Evolutionary conservation across 92 coral and sea anemone genomes (phyloP), one percentile per base, ranked within the genome.

Genomic region (Parazoanthus darwini): DNA sequence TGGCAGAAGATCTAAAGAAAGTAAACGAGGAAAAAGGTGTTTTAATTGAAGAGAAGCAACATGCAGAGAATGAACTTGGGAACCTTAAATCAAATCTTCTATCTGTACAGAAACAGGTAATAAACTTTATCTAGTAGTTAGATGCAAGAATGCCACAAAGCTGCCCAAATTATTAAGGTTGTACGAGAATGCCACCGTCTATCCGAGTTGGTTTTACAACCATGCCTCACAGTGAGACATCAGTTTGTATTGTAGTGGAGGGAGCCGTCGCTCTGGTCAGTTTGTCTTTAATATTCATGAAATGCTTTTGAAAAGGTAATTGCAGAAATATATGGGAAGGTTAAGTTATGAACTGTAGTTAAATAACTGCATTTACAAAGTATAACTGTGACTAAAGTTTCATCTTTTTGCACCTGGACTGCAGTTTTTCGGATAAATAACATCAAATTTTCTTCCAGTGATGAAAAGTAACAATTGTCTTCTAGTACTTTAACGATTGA

Each of bases 1-100:
- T 88, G n/a, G 63, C 86, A 58, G 94, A 91, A 79, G 87, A 79
- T 13, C n/a, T 46, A 18, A 51, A 25, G 20, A 79, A 79, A 79
- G 59, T 29, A n/a, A 50, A 79, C 3, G 82, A 79, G 18, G 82
- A 48, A 48, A 79, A 79, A 13, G 2, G 36, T 18, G 67, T 51
- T 79, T 35, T 79, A n/a, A 38, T 79, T 26, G 20, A 50, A 79
- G 82, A 54, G 23, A 79, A 79, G 25, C 63, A 79, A 11, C 39
- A 51, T n/a, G 67, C 18, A 26, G 82, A 79, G 66, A 79, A 11
- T 15, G 67, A 79, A 50, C 23, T 79, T 36, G 29, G 43, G 26
- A 48, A 25, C 37, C 35, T 50, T n/a, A 48, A 25, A 26, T 46
- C 63, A 1, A 79, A 50, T 51, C 82, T 79, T 29, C 14, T 46